Evolutionary conservation across 2,113 vertebrate species (phyloP).

Genomic region (Piaya cayana): DNA sequence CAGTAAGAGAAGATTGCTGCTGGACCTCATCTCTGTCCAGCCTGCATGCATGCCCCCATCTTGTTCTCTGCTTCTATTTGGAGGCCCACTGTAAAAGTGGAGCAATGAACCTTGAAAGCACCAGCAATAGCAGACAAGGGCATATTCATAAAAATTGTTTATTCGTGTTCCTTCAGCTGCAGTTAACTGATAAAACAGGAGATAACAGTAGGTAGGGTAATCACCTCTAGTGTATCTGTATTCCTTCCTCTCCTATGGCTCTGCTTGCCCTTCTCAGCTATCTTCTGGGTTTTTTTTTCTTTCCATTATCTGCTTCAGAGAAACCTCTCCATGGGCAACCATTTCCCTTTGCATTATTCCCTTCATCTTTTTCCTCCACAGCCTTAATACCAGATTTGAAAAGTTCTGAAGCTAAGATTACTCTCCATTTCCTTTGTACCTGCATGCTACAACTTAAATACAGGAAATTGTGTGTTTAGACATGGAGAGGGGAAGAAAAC

Average conservation of each 20-base stretch:
- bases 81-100: neutral
- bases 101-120: neutral
- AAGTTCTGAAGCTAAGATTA: neutral
- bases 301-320: neutral
- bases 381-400: neutral
- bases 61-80: neutral
- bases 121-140: neutral
- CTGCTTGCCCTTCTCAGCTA: neutral
- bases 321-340: neutral
- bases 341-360: neutral
- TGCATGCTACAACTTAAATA: neutral
- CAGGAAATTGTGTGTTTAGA: neutral
- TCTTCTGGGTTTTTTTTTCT: neutral
- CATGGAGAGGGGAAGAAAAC: neutral
- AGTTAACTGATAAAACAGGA: neutral
- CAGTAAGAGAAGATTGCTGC: neutral
- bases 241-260: neutral
- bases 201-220: neutral
- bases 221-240: rapidly evolving
- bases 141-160: neutral
- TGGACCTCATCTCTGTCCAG: neutral
- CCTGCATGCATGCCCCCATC: neutral
- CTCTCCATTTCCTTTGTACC: neutral
- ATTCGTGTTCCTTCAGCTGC: neutral
- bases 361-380: neutral